Evolutionary conservation across 1,140 invertebrate genomes (phyloP).

Genomic region (Himalopsyche phryganea): DNA sequence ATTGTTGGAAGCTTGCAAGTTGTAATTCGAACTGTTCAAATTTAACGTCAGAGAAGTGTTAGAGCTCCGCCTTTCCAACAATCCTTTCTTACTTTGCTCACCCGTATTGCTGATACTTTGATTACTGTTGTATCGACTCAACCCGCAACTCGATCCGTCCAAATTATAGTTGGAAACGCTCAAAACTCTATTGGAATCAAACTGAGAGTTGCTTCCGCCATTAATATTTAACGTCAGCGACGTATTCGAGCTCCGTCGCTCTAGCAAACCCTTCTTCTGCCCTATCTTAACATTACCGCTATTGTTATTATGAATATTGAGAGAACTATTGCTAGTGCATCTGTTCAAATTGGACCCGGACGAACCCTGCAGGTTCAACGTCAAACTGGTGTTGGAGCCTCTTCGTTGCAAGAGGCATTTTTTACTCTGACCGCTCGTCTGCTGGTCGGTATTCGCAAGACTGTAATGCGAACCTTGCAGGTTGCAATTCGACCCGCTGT

Average conservation of each 20-base stretch:
- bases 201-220: conserved; percentile 37
- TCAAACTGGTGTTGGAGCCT: conserved; percentile 85
- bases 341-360: conserved; percentile 48
- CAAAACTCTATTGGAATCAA: conserved; percentile 42
- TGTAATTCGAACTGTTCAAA: conserved; percentile 25
- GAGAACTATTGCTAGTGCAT: conserved; percentile 54
- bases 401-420: conserved; percentile 77
- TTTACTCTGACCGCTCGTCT: conserved; percentile 40
- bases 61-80: conserved; percentile 46
- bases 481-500: conserved; percentile 27
- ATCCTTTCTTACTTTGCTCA: conserved; percentile 41
- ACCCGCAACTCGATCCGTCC: conserved; percentile 45
- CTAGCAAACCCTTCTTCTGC: conserved; percentile 58
- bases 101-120: conserved; percentile 44
- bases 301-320: conserved; percentile 44
- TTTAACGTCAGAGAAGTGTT: conserved; percentile 48
- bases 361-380: conserved; percentile 55
- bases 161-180: conserved; percentile 52
- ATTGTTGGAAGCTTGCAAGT: conserved; percentile 13
- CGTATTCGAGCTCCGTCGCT: conserved; percentile 48
- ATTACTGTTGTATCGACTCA: conserved; percentile 51
- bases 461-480: conserved; percentile 32
- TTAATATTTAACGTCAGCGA: conserved; percentile 44
- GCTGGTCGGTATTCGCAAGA: conserved; percentile 34
- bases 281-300: conserved; percentile 45